Evolutionary conservation across 2,113 vertebrate genomes (phyloP).

Genomic region (Oceanodroma tethys): DNA sequence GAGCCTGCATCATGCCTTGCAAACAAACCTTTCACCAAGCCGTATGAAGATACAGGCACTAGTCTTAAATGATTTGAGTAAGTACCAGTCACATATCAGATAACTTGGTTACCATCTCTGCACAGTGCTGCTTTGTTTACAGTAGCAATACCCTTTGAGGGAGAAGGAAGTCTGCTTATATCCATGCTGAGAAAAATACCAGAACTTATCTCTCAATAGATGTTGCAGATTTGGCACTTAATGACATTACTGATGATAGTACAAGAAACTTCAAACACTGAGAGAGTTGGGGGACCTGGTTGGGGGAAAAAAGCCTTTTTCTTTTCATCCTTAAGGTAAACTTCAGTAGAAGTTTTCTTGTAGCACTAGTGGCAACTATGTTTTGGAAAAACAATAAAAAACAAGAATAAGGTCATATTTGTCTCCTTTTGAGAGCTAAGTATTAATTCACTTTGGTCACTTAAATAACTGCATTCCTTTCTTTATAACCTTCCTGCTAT

Average conservation of each 20-base stretch:
- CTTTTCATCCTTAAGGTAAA: not conserved
- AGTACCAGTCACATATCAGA: not conserved
- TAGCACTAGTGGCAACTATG: not conserved
- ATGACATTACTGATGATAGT: not conserved
- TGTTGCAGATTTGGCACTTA: not conserved
- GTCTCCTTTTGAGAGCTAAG: not conserved
- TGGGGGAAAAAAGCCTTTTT: not conserved
- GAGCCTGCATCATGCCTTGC: not conserved
- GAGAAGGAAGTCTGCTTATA: not conserved
- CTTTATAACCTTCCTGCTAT: not conserved
- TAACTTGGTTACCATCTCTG: not conserved
- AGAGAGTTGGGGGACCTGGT: not conserved
- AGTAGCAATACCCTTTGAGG: not conserved
- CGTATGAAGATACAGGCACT: not conserved
- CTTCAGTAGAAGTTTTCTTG: not conserved
- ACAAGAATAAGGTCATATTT: not conserved
- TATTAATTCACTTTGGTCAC: not conserved
- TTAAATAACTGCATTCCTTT: not conserved
- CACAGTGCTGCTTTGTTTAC: not conserved
- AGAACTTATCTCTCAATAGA: not conserved
- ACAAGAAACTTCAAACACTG: not conserved
- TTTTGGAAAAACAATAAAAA: not conserved
- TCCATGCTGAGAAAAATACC: not conserved
- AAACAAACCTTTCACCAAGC: not conserved
- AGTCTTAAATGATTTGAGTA: not conserved